Evolutionary conservation across 2,888 invertebrate species (phyloP), one percentile per base, ranked within the genome.

Genomic region (Ochropacha duplaris): DNA sequence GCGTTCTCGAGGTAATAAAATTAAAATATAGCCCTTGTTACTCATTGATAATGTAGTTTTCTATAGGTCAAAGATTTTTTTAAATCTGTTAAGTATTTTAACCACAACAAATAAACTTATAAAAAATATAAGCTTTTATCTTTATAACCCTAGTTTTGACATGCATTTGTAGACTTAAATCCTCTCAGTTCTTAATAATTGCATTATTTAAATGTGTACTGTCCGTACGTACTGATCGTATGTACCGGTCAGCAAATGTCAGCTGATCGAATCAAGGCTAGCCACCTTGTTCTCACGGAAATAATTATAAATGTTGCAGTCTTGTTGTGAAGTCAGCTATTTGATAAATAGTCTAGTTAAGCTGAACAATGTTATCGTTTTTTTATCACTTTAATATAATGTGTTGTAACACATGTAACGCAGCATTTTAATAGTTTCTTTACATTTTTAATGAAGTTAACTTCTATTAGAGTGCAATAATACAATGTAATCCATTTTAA

Each of bases 201-300:
- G 6, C 2, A 31, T 31, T 31, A 11, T 12, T 31, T 31, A 9
- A 8, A 44, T 6, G 19, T 16, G 16, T 44, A 19, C 44, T 4
- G 58, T 63, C 57, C 16, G 22, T n/a, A 50, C 57, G 49, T n/a
- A n/a, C n/a, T n/a, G n/a, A n/a, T n/a, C n/a, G n/a, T n/a, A n/a
- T n/a, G n/a, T n/a, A 57, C 58, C 54, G 63, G 50, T 58, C 61
- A 54, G 31, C 62, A 57, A 71, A 69, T 69, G 68, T 59, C 66
- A 71, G 60, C 57, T 62, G 63, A 64, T 66, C 59, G 58, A 59
- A 62, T 19, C 65, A 66, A 71, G 68, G 66, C 60, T 60, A 64
- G 50, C 54, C 16, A 50, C 57, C 34, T 31, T 52, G 58, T 65
- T 65, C 65, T 65, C 68, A 61, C 68, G 66, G 68, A 71, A 65